A percentile compares a stretch with the other conserved stretches of the same genome.
phyloP scores from a whole-genome alignment of 1,140 invertebrate genomes.

The Danaus plexippus region DNA sequence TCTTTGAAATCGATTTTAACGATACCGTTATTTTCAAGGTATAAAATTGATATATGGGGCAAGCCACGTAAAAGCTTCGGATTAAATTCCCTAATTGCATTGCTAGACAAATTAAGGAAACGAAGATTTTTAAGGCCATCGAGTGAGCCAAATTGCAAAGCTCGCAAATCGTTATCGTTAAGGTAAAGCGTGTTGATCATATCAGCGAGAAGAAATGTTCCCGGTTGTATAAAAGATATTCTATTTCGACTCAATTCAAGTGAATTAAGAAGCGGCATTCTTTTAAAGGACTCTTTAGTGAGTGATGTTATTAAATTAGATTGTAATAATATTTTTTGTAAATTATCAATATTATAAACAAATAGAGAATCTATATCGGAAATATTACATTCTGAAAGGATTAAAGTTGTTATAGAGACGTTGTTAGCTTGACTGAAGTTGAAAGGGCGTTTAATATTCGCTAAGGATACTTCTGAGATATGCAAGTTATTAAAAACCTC shows the following conservation, averaged over 20 bases:
- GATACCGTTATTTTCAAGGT: conserved; percentile 15
- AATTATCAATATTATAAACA: conserved; percentile 10
- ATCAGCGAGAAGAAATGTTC: conserved; percentile 25
- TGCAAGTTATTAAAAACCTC: conserved; percentile 10
- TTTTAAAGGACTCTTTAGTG: conserved; percentile 13
- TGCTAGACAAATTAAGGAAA: conserved; percentile 28
- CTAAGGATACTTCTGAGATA: conserved; percentile 10
- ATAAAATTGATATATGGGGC: background rate
- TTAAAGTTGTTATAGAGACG: conserved; percentile 10
- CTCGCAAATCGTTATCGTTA: conserved; percentile 25
- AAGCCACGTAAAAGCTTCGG: conserved; percentile 13
- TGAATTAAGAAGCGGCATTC: conserved; percentile 16
- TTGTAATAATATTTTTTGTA: conserved; percentile 16
- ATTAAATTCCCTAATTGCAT: conserved; percentile 16
- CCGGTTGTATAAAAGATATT: conserved; percentile 30
- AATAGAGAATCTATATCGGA: conserved; percentile 8
- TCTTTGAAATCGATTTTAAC: background rate
- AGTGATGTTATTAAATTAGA: conserved; percentile 15
- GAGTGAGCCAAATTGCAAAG: conserved; percentile 32
- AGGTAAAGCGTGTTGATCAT: conserved; percentile 27
- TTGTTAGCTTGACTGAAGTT: conserved; percentile 7
- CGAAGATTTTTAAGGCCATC: conserved; percentile 22
- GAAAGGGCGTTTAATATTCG: conserved; percentile 3
- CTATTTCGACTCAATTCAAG: conserved; percentile 27
- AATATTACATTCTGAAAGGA: conserved; percentile 9